Conservation (phyloP, 1,140 invertebrate species). For the Drosophila ananassae region DNA sequence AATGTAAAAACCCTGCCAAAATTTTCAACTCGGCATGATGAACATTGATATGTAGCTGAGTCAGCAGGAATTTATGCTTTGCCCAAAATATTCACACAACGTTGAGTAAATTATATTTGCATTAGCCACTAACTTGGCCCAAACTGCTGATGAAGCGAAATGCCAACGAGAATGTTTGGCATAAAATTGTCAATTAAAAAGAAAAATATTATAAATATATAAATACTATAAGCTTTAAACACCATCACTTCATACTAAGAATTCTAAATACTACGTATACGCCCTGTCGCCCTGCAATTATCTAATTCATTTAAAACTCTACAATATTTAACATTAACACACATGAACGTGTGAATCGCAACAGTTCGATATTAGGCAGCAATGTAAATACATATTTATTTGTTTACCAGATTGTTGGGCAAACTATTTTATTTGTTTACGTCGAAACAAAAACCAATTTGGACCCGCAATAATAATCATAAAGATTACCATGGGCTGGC, state of each 20-base stretch:
- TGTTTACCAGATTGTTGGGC: slow-evolving; percentile 64
- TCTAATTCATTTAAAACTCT: slow-evolving; percentile 29
- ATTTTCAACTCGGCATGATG: neutral
- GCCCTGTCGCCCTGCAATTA: slow-evolving; percentile 9
- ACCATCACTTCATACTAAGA: neutral
- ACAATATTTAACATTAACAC: slow-evolving; percentile 20
- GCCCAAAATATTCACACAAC: slow-evolving; percentile 39
- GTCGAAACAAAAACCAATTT: slow-evolving; percentile 56
- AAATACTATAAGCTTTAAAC: too few relatives aligned
- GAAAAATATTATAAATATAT: neutral
- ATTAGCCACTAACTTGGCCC: slow-evolving; percentile 42
- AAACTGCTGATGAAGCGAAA: slow-evolving; percentile 44
- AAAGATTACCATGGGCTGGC: slow-evolving; percentile 25
- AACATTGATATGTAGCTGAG: slow-evolving; percentile 33
- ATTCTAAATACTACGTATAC: slow-evolving; percentile 37
- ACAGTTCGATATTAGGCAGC: neutral
- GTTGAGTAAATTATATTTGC: slow-evolving; percentile 49
- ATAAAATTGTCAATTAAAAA: neutral
- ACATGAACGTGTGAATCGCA: neutral
- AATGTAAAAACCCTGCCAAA: neutral
- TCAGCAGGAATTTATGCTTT: slow-evolving; percentile 42
- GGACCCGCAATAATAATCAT: slow-evolving; percentile 55
- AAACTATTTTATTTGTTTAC: slow-evolving; percentile 69
- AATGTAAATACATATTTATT: slow-evolving; percentile 61
- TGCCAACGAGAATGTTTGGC: slow-evolving; percentile 10